Percentiles rank a stretch among this genome's conserved stretches.
phyloP scores from a whole-genome alignment of 2,797 vertebrate genomes.

The Lagocephalus sceleratus region DNA sequence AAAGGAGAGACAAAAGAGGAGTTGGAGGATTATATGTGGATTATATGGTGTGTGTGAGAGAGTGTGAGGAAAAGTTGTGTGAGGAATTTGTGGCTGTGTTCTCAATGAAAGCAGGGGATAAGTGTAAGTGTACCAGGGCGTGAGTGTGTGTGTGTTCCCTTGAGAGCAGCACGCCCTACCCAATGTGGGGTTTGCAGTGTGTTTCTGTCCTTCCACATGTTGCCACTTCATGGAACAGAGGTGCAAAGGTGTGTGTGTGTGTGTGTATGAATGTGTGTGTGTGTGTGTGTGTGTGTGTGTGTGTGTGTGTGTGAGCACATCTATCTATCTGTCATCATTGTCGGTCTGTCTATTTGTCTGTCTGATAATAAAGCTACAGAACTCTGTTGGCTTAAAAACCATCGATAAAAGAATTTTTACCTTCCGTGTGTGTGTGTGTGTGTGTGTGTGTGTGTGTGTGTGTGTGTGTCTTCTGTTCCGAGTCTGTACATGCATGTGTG shows the following conservation, averaged over 20 bases:
- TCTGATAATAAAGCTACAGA: not conserved
- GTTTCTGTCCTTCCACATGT: conserved; percentile 62
- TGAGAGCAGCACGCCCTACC: conserved; percentile 50
- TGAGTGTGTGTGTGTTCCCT: conserved; percentile 12
- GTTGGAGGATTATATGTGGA: conserved; percentile 37
- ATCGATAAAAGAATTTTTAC: conserved; percentile 32
- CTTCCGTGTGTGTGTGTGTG: conserved; percentile 25
- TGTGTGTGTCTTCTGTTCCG: conserved; percentile 21
- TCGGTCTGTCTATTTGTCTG: not conserved
- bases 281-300: conserved; percentile 25
- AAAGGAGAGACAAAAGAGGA: conserved; percentile 30
- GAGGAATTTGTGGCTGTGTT: conserved; percentile 34
- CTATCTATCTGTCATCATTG: not conserved
- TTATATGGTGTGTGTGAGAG: conserved; percentile 20
- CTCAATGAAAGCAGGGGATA: conserved; percentile 27
- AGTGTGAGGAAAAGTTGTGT: conserved; percentile 16
- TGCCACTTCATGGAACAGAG: conserved; percentile 45
- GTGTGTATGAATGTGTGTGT: conserved; percentile 19
- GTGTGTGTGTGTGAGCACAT: conserved; percentile 18
- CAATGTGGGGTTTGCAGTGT: conserved; percentile 54
- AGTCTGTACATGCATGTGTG: conserved; percentile 30
- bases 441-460: conserved; percentile 14
- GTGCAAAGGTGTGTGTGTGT: conserved; percentile 39
- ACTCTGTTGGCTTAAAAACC: no score
- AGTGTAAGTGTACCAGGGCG: conserved; percentile 31